phyloP scores from a whole-genome alignment of 2,888 invertebrate species.

The Loripinus fragilis region DNA sequence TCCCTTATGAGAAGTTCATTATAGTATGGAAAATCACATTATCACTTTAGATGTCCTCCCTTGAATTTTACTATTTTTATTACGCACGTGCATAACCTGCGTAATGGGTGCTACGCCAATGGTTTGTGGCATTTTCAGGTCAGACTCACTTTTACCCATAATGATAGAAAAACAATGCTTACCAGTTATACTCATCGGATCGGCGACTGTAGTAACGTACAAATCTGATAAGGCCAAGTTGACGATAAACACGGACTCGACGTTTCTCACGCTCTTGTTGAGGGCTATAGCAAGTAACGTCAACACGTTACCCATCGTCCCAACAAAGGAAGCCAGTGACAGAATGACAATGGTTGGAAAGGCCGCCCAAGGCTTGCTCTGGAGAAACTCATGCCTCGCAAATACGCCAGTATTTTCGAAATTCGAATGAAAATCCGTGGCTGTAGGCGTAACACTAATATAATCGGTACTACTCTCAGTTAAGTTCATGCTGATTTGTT shows the following conservation, averaged over 20 bases:
- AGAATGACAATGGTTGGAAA: slow-evolving; percentile 47
- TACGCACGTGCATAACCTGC: no score
- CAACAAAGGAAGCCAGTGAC: slow-evolving; percentile 40
- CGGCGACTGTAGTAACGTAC: slow-evolving; percentile 67
- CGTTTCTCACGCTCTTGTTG: slow-evolving; percentile 40
- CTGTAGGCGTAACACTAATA: not conserved
- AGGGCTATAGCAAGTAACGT: slow-evolving; percentile 51
- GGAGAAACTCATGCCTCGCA: slow-evolving; percentile 45
- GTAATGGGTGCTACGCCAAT: no score
- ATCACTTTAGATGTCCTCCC: no score
- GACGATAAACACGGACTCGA: slow-evolving; percentile 68
- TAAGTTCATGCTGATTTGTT: no score
- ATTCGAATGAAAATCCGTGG: not conserved
- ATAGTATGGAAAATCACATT: no score
- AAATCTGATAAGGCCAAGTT: slow-evolving; percentile 73
- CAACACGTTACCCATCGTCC: slow-evolving; percentile 59
- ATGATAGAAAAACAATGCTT: slow-evolving; percentile 44
- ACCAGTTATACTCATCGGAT: slow-evolving; percentile 73
- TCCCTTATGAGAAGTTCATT: no score
- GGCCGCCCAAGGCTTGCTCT: slow-evolving; percentile 38
- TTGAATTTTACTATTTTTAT: no score
- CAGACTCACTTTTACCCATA: no score
- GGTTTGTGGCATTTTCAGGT: no score
- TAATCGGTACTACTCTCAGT: not conserved
- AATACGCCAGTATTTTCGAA: not conserved